Evolutionary conservation across 2,888 invertebrate species (phyloP), one percentile per base, ranked within the genome.

Genomic region (Sesamia inferens): DNA sequence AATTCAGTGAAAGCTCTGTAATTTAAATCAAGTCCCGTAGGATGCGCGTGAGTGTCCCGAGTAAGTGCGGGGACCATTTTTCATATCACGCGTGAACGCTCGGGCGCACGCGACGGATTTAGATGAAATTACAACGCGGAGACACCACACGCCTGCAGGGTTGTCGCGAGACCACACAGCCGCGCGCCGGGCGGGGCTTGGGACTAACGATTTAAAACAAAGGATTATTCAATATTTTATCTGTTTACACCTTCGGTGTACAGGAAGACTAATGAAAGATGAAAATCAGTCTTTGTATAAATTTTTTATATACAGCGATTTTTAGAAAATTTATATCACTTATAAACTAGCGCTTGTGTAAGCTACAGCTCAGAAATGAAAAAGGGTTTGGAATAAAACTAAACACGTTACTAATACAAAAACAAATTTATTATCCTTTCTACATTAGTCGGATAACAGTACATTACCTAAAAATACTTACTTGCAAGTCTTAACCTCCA

Each of bases 11-110:
- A 65, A 71, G 59, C 42, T 65, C 31, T 42, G 44, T 66, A 66
- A 58, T 66, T 68, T 39, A 67, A 72, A 61, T 65, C 14, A 55
- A 39, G 13, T 69, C 0, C 13, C 13, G 58, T 59, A 42, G 44
- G 81, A 81, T 78, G 88, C 71, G 62, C 79, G 78, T 81, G 88
- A 86, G 78, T 82, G 84, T 87, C 85, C 82, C 68, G 31, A 68
- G 70, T 74, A 74, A 78, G 80, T 76, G 75, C 89, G 86, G 74
- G 70, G 85, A 90, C 93, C 93, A 95, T 96, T 94, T 95, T 95
- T 96, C 95, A 95, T 94, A 87, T 88, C 93, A 94, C 94, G 95
- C 92, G 86, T 96, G 95, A 95, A 95, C 93, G 95, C 93, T 92
- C 84, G 91, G 92, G 87, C 90, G 93, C 81, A 88, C 77, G 74